phyloP scores from a whole-genome alignment of 2,113 vertebrate genomes.

The Coryphaenoides rupestris region DNA sequence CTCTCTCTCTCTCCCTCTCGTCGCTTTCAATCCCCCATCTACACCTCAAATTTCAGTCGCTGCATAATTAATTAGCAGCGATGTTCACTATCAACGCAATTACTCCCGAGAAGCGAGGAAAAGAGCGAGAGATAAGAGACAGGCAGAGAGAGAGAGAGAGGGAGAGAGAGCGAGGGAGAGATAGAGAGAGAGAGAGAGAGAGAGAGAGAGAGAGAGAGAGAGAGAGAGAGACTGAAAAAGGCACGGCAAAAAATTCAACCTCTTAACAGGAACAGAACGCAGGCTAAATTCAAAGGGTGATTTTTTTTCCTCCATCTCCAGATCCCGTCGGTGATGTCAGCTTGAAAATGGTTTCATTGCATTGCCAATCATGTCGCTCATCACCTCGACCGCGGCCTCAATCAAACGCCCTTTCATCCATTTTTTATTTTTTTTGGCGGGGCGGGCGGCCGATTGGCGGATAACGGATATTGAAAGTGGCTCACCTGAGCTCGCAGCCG shows the following conservation, averaged over 20 bases:
- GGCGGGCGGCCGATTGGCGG: too few species aligned
- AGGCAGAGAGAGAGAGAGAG: constrained; percentile 8
- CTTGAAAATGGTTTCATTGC: too few species aligned
- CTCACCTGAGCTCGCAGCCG: too few species aligned
- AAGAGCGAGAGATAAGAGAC: constrained; percentile 12
- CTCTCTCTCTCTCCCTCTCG: constrained; percentile 53
- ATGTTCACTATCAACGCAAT: constrained; percentile 76
- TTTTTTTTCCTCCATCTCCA: too few species aligned
- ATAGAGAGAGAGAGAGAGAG: not conserved
- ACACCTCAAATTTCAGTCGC: constrained; percentile 76
- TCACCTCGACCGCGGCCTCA: too few species aligned
- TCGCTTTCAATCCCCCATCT: constrained; percentile 60
- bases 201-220: constrained; percentile 6
- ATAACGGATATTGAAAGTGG: too few species aligned
- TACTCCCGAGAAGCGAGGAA: constrained; percentile 67
- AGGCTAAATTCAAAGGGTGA: constrained; percentile 42
- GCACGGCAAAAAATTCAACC: constrained; percentile 52
- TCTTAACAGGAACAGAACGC: constrained; percentile 43
- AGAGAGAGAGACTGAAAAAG: constrained; percentile 21
- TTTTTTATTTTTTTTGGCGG: too few species aligned
- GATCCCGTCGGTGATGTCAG: too few species aligned
- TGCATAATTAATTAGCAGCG: constrained; percentile 79
- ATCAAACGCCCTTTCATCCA: too few species aligned
- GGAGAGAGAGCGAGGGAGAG: constrained; percentile 2
- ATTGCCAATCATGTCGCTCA: too few species aligned